Evolutionary conservation across 2,113 vertebrate species (phyloP), one percentile per base, ranked within the genome.

Genomic region (Lepus timidus): DNA sequence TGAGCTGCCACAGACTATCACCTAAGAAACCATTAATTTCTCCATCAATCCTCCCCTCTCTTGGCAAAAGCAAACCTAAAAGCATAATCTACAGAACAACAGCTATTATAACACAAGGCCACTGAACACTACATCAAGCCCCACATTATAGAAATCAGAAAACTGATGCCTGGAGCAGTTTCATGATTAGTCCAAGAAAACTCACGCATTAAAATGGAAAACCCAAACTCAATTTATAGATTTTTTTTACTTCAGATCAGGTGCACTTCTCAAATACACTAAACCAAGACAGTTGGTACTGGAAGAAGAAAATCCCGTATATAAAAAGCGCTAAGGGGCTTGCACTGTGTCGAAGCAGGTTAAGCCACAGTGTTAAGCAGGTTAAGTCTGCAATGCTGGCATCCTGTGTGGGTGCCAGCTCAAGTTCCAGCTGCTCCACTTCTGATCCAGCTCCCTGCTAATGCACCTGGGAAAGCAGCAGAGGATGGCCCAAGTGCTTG

Each of bases 51-150:
- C 62, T 86, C 44, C 49, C 22, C 8, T 80, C 29, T 80, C 83
- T 52, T 55, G 85, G 36, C 27, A 96, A 95, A 96, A 93, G 76
- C 71, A 85, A 78, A 95, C 19, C 64, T 94, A 31, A 62, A 74
- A 93, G 44, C 62, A 92, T 13, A 88, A 88, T 65, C 67, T 62
- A 78, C 27, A 91, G 68, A 96, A 88, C 76, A 79, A 27, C 93
- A 75, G 2, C 6, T 44, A 82, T 52, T 84, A 33, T 61, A 86
- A 86, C 36, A 51, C 51, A 83, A 71, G 8, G 9, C 84, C 80
- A 94, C 29, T 75, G 74, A 51, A 85, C 86, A 91, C 68, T 49
- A 25, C 64, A 39, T 71, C 65, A 36, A 52, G 82, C 13, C 25
- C 39, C 74, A 81, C 49, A 61, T 65, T 82, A 68, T 81, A 93